Evolutionary conservation across 1,140 invertebrate species (phyloP), one percentile per base, ranked within the genome.

Genomic region (Paraescarpia echinospica): DNA sequence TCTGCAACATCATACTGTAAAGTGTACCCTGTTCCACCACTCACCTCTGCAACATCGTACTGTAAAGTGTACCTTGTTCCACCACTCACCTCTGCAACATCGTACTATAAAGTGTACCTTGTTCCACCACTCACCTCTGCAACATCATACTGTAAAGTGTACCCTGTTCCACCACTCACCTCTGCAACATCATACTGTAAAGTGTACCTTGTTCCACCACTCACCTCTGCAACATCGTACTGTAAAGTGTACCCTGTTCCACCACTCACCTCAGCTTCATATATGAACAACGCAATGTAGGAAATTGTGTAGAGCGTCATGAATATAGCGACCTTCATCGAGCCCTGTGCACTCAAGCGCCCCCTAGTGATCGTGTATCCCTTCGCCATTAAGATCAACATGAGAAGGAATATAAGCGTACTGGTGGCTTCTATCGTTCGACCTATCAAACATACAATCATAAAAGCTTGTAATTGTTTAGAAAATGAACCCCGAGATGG

Each of bases 361-460:
- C 98, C 98, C 92, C 98, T 97, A 0, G 98, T 99, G 27, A 99
- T 97, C 0, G 98, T 99, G 94, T 98, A 99, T 2, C 98, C 98
- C 96, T 99, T 98, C 0, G 97, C 98, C 94, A 99, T 96, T 33
- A 99, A 95, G 34, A 99, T 96, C 35, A 99, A 96, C 51, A 99
- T 96, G 0, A 98, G 94, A 0, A 99, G 96, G 94, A 98, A 98
- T 0, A 95, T 92, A 77, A 96, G 95, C 97, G 98, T 91, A 93
- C 97, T 97, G 31, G 97, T 95, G 1, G 97, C 97, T 96, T 98
- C 97, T 91, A 98, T 96, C 35, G 98, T 96, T 94, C 97, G 97
- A 51, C 97, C 98, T 98, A 95, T 48, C 96, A 96, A 90, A 77
- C 59, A 77, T 31, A 77, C 59, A 77, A 77, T 27, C 0, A 77